A percentile compares a stretch with the other conserved stretches of the same genome.
phyloP scores from a whole-genome alignment of 2,113 vertebrate genomes.

The Andinoacara biseriatus region DNA sequence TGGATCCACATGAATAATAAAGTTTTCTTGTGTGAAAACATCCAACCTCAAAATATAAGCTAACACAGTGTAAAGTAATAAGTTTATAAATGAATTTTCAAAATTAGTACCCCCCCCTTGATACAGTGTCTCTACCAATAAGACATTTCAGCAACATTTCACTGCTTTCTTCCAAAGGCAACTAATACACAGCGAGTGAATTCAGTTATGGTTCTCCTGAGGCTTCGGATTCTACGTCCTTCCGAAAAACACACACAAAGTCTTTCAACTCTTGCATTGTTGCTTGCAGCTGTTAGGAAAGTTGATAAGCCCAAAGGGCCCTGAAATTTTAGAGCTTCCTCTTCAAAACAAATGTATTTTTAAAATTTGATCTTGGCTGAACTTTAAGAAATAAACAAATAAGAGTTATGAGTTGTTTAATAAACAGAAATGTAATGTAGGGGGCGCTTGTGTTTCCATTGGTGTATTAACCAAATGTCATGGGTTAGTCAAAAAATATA shows the following conservation, averaged over 20 bases:
- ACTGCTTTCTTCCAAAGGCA: constrained; percentile 14
- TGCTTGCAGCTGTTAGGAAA: neutral
- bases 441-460: neutral
- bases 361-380: neutral
- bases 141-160: constrained; percentile 1
- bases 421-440: neutral
- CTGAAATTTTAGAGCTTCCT: neutral
- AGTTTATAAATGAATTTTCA: neutral
- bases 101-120: neutral
- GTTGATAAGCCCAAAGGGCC: neutral
- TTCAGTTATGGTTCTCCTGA: constrained; percentile 1
- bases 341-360: constrained; percentile 5
- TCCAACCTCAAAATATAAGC: constrained; percentile 10
- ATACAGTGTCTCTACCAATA: neutral
- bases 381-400: constrained; percentile 6
- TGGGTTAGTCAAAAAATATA: neutral
- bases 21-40: constrained; percentile 17
- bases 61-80: neutral
- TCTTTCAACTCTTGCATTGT: constrained; percentile 11
- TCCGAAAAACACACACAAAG: constrained; percentile 3
- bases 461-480: neutral
- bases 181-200: neutral
- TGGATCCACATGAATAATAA: constrained; percentile 29
- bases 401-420: neutral
- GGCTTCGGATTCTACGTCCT: neutral